Conservation (phyloP, 2,113 vertebrate species). For the Anthoscopus minutus region DNA sequence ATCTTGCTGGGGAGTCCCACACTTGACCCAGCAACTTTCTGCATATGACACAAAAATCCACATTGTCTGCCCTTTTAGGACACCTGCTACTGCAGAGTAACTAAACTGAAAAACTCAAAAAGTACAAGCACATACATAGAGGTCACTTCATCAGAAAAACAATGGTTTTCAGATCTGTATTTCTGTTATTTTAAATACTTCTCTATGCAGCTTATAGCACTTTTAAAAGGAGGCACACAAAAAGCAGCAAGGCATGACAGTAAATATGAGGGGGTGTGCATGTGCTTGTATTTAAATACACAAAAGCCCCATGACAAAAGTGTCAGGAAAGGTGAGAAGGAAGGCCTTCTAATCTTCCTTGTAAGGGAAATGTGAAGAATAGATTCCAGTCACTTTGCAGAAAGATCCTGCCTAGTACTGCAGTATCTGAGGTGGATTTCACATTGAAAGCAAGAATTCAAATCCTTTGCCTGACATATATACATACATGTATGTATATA, state of each 20-base stretch:
- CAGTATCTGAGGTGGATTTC: not conserved
- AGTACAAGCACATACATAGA: not conserved
- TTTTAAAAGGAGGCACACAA: not conserved
- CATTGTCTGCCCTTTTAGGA: not conserved
- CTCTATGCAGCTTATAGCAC: not conserved
- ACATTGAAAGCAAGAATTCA: not conserved
- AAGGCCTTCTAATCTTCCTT: not conserved
- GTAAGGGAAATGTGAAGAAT: not conserved
- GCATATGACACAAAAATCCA: not conserved
- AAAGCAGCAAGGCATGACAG: not conserved
- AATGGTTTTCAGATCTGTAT: not conserved
- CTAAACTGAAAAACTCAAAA: not conserved
- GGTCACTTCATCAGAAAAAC: not conserved
- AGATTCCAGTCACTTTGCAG: not conserved
- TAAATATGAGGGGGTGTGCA: not conserved
- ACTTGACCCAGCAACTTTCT: not conserved
- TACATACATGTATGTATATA: too few relatives aligned
- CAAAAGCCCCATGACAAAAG: not conserved
- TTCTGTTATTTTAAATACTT: not conserved
- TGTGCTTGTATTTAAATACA: not conserved
- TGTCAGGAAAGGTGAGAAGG: not conserved
- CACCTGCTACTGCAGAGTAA: not conserved
- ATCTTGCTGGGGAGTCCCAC: not conserved
- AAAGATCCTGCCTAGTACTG: not conserved
- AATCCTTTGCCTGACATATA: not conserved